These are phyloP conservation scores for Scartelaos histophorus DNA, from an alignment of 2,113 vertebrate genomes.

Conservation along the genomic window DNA sequence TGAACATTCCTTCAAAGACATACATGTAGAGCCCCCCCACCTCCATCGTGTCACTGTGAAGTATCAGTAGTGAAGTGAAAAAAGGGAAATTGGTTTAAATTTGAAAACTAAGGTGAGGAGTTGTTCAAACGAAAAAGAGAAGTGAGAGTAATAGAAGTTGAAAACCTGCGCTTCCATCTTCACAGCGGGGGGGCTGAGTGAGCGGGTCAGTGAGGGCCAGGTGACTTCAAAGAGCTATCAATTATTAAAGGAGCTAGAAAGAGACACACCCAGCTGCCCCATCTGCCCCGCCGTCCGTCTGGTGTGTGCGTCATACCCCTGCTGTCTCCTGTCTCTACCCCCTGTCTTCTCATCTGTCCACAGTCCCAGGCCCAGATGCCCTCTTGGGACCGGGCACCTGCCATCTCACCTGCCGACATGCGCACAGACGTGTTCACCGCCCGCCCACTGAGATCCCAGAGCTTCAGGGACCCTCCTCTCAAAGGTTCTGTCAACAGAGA, in stretches of 20 bases:
- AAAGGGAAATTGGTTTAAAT: neutral
- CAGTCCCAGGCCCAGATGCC: conserved; percentile 77
- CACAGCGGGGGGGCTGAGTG: neutral
- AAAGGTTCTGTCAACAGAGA: conserved; percentile 62
- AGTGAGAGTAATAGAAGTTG: conserved; percentile 13
- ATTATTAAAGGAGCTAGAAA: conserved; percentile 65
- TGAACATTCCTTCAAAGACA: no score
- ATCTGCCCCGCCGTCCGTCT: conserved; percentile 27
- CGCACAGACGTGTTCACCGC: conserved; percentile 85
- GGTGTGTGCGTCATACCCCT: neutral
- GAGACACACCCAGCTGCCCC: conserved; percentile 36
- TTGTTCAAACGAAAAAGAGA: conserved; percentile 25
- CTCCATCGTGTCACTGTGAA: no score
- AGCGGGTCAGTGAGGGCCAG: conserved; percentile 21
- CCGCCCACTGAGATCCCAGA: conserved; percentile 78
- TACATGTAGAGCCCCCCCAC: neutral
- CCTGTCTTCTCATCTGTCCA: conserved; percentile 16
- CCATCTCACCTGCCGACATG: conserved; percentile 83
- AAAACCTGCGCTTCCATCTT: conserved; percentile 12
- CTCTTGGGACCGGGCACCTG: conserved; percentile 78
- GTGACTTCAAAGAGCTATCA: conserved; percentile 60
- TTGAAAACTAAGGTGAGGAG: neutral
- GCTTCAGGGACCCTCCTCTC: conserved; percentile 77
- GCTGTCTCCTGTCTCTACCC: conserved; percentile 15
- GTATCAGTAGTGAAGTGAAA: conserved; percentile 14